Percentiles rank a stretch among this genome's conserved stretches.
Evolutionary conservation across 2,113 vertebrate genomes (phyloP).

Genomic region (Microtus montanus): DNA sequence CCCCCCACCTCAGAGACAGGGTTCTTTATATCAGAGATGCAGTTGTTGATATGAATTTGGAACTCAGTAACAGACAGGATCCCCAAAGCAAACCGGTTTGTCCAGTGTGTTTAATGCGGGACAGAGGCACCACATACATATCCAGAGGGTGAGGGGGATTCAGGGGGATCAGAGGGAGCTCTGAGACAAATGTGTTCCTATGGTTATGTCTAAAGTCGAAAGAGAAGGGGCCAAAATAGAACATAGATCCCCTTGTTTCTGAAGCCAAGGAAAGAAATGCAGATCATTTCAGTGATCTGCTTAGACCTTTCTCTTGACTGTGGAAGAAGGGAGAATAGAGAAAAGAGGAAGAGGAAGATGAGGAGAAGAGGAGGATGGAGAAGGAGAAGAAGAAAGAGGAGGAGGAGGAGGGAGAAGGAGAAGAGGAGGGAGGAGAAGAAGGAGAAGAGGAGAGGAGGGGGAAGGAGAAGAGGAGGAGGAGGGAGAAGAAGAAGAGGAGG

Average conservation of each 20-base stretch:
- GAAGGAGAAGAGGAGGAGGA: fast-evolving
- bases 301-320: constrained; percentile 4
- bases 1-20: neutral
- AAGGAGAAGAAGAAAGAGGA: too few species aligned
- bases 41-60: neutral
- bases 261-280: neutral
- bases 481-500: too few species aligned
- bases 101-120: neutral
- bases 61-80: neutral
- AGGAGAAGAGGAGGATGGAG: too few species aligned
- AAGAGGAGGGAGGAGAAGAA: too few species aligned
- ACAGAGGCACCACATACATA: neutral
- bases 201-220: neutral
- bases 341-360: too few species aligned
- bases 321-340: neutral
- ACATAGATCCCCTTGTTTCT: neutral
- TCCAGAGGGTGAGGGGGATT: too few species aligned
- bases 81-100: neutral
- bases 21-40: neutral
- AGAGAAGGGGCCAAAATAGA: neutral
- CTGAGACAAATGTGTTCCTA: neutral
- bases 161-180: neutral
- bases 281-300: neutral
- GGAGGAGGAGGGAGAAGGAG: too few species aligned
- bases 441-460: too few species aligned